Evolutionary conservation across 2,888 invertebrate genomes (phyloP), one percentile per base, ranked within the genome.

Genomic region (Ophion ellenae): DNA sequence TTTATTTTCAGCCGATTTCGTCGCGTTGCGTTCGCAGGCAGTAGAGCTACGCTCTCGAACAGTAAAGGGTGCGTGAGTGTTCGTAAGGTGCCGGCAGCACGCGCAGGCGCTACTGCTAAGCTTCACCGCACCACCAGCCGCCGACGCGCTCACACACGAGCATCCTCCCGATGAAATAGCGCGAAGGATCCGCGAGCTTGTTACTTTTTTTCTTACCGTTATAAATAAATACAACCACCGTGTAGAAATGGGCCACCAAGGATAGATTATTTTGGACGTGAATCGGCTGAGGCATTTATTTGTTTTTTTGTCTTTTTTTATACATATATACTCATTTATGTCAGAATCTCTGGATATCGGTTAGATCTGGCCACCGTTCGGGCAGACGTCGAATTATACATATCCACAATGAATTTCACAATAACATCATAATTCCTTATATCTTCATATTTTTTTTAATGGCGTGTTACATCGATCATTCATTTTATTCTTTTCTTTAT

Each of bases 341-440:
- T 87, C 83, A 82, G 85, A 86, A 86, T 86, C 78, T 85, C 70
- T 86, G 85, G 84, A 85, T 87, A 84, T 86, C 86, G 75, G 83
- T 87, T 85, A 79, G 84, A 82, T 85, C 84, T 74, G 71, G 83
- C 81, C 83, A 74, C 80, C 59, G 74, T 69, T 77, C 47, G 86
- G 81, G 28, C 84, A 83, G 82, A 86, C 83, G 81, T 86, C 86
- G 86, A 83, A 81, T 84, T 87, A 86, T 86, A 85, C 89, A 88
- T 89, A 89, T 89, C 88, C 89, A 89, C 89, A 88, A 86, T 88
- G 89, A 89, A 88, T 90, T 90, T 88, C 89, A 90, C 89, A 90
- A 88, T 89, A 90, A 90, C 88, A 88, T 90, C 87, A 89, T 90
- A 88, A 90, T 90, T 89, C 78, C 81, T 88, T 89, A 87, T 85